Evolutionary conservation across 2,888 invertebrate genomes (phyloP), one percentile per base, ranked within the genome.

Genomic region (Dasysyrphus albostriatus): DNA sequence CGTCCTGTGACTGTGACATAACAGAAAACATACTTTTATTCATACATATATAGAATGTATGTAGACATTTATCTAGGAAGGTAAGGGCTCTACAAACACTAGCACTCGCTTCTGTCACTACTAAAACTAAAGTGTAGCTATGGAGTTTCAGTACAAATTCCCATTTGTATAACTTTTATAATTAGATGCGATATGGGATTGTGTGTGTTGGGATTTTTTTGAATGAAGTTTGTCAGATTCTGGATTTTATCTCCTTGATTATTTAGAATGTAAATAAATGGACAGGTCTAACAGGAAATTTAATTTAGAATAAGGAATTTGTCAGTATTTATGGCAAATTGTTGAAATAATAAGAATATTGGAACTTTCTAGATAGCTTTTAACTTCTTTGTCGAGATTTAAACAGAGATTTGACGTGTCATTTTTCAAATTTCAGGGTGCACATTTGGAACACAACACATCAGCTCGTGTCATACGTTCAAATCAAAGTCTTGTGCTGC

Each of bases 401-500:
- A 24, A 3, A 24, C 24, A 2, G 24, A 24, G 1, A 24, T 24
- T 24, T 24, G 24, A 24, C 24, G 24, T 24, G 3, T 24, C 3
- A 24, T 24, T 3, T 24, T 49, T 19, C 37, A 6, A 12, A 37
- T 47, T 94, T 39, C 94, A 97, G 97, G 96, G 96, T 88, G 94
- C 95, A 72, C 94, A 96, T 88, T 93, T 98, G 90, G 96, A 95
- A 89, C 97, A 98, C 94, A 98, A 98, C 93, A 96, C 96, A 90
- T 96, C 97, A 61, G 97, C 97, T 74, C 95, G 97, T 88, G 96
- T 98, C 90, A 97, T 98, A 91, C 96, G 97, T 92, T 97, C 97
- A 93, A 98, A 98, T 94, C 97, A 98, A 93, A 97, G 97, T 92
- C 94, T 98, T 89, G 98, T 98, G 88, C 95, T 98, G 91, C 98